These are phyloP conservation scores for Dorcus hopei DNA, from an alignment of 2,888 invertebrate species.

Conservation along the genomic window DNA sequence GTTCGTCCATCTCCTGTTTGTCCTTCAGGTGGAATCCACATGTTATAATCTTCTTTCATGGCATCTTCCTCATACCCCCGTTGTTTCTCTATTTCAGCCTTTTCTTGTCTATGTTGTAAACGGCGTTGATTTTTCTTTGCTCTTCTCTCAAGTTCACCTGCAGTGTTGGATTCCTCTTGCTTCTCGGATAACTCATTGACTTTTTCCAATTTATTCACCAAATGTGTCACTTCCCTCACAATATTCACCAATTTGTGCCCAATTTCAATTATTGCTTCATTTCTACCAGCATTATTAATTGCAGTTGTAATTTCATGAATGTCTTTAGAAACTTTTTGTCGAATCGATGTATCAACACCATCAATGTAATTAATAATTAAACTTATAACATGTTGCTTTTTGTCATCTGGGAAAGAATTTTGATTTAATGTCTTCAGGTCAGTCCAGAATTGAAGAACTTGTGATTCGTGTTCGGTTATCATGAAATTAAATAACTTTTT, in stretches of 20 bases:
- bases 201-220: constrained; percentile 9
- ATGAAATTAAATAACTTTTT: constrained; percentile 13
- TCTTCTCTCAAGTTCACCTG: constrained; percentile 23
- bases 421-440: constrained; percentile 16
- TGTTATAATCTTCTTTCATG: constrained; percentile 62
- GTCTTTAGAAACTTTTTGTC: constrained; percentile 3
- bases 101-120: constrained; percentile 39
- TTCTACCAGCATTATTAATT: background rate
- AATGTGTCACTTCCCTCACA: constrained; percentile 10
- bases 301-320: background rate
- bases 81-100: constrained; percentile 33
- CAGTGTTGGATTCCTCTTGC: constrained; percentile 13
- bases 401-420: constrained; percentile 7
- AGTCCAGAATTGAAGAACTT: constrained; percentile 11
- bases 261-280: constrained; percentile 8
- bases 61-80: constrained; percentile 50
- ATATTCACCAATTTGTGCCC: constrained; percentile 11
- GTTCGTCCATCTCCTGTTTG: constrained; percentile 79
- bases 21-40: constrained; percentile 73
- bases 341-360: background rate
- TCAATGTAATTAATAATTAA: constrained; percentile 5
- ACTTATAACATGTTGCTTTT: constrained; percentile 6
- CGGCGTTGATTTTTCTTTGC: constrained; percentile 41
- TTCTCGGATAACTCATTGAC: constrained; percentile 13
- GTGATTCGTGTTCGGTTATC: constrained; percentile 15